phyloP scores from a whole-genome alignment of 1,140 invertebrate genomes.

The Ditylenchus dipsaci region DNA sequence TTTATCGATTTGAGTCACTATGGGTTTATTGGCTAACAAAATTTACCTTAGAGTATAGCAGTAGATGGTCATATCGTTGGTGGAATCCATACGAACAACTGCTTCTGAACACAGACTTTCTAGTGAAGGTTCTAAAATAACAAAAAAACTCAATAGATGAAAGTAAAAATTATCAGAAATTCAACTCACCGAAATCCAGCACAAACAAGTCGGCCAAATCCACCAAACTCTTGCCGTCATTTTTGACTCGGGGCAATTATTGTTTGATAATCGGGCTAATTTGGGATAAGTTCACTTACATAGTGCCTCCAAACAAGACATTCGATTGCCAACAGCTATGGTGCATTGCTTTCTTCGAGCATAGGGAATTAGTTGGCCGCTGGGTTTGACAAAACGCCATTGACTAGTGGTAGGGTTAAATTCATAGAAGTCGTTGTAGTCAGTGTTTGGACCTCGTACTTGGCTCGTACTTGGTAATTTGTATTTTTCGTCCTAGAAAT shows the following conservation, averaged over 20 bases:
- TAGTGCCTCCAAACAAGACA: constrained; percentile 82
- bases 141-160: too few species aligned
- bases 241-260: constrained; percentile 19
- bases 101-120: constrained; percentile 19
- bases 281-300: constrained; percentile 51
- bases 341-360: constrained; percentile 74
- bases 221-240: constrained; percentile 6
- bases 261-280: not conserved
- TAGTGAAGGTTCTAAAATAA: constrained; percentile 16
- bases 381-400: constrained; percentile 46
- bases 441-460: too few species aligned
- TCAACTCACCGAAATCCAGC: constrained; percentile 27
- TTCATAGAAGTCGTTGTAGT: constrained; percentile 74
- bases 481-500: too few species aligned
- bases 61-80: not conserved
- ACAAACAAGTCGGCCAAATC: constrained; percentile 40
- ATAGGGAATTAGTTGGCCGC: constrained; percentile 61
- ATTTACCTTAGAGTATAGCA: constrained; percentile 15
- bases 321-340: constrained; percentile 67
- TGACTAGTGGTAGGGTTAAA: constrained; percentile 62
- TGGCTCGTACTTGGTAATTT: too few species aligned
- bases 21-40: not conserved
- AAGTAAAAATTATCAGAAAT: not conserved
- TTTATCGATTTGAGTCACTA: too few species aligned
- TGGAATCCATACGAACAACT: constrained; percentile 11